Evolutionary conservation across 2,888 invertebrate genomes (phyloP).

Genomic region (Strigamia transsilvanica): DNA sequence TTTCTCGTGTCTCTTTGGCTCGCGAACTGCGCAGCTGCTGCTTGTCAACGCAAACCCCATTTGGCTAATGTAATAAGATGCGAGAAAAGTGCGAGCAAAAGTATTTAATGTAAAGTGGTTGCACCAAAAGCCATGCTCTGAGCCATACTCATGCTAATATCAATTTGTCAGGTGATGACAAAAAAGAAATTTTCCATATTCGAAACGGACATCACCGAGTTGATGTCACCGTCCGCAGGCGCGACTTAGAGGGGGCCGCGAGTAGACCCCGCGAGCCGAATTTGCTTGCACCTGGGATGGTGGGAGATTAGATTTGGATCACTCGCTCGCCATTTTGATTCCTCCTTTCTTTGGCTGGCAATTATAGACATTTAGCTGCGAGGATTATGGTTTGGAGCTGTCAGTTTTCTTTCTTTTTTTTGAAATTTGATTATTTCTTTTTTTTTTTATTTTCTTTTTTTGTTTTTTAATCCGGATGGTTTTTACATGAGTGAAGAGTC

Average conservation of each 20-base stretch:
- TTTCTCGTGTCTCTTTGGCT: not conserved
- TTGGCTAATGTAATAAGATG: conserved; percentile 44
- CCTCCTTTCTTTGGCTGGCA: not conserved
- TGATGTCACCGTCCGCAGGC: not conserved
- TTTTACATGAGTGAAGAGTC: conserved; percentile 43
- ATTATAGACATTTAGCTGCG: conserved; percentile 46
- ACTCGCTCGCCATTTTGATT: conserved; percentile 24
- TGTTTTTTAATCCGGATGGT: conserved; percentile 25
- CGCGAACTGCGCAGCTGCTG: not conserved
- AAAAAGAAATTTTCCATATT: not conserved
- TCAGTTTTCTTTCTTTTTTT: conserved; percentile 1
- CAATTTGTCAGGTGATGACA: conserved; percentile 17
- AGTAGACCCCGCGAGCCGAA: not conserved
- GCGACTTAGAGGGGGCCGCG: not conserved
- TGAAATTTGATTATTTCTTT: not conserved
- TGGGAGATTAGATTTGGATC: conserved; percentile 36
- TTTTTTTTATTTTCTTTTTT: not conserved
- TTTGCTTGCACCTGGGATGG: conserved; percentile 23
- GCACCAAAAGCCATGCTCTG: conserved; percentile 17
- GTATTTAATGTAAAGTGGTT: conserved; percentile 6
- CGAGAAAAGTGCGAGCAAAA: conserved; percentile 31
- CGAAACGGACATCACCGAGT: not conserved
- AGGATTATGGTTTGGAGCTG: conserved; percentile 44
- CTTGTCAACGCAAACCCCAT: conserved; percentile 36
- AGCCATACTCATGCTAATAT: conserved; percentile 21